Conservation (phyloP, 2,113 vertebrate genomes). For the Poecile atricapillus region DNA sequence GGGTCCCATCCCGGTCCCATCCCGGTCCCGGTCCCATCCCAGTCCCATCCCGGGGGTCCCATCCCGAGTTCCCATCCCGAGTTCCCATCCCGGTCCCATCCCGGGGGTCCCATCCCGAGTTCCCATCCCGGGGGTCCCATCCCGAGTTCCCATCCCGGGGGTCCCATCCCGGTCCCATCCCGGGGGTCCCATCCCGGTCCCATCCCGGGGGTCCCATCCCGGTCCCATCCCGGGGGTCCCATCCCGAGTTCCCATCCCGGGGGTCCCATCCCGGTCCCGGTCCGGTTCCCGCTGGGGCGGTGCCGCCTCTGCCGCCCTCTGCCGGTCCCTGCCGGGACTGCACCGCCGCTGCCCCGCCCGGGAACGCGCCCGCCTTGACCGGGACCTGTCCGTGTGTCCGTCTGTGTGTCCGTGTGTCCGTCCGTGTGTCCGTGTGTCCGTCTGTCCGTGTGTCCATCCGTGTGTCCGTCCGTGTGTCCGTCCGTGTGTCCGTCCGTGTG, state of each 20-base stretch:
- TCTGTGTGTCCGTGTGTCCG: accelerated
- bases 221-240: background rate
- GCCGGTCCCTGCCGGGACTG: background rate
- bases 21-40: too few species aligned
- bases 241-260: too few species aligned
- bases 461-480: too few species aligned
- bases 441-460: too few species aligned
- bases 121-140: background rate
- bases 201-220: background rate
- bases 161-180: too few species aligned
- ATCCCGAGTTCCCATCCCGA: background rate
- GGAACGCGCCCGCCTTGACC: accelerated
- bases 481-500: too few species aligned
- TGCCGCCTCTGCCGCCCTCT: background rate
- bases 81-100: too few species aligned
- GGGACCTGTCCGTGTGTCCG: too few species aligned
- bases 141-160: too few species aligned
- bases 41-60: background rate
- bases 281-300: background rate
- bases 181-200: background rate
- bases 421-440: too few species aligned
- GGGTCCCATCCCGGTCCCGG: too few species aligned
- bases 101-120: background rate
- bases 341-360: background rate
- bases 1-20: too few species aligned